Conservation (phyloP, 2,888 invertebrate genomes). For the Tenthredo distinguenda region DNA sequence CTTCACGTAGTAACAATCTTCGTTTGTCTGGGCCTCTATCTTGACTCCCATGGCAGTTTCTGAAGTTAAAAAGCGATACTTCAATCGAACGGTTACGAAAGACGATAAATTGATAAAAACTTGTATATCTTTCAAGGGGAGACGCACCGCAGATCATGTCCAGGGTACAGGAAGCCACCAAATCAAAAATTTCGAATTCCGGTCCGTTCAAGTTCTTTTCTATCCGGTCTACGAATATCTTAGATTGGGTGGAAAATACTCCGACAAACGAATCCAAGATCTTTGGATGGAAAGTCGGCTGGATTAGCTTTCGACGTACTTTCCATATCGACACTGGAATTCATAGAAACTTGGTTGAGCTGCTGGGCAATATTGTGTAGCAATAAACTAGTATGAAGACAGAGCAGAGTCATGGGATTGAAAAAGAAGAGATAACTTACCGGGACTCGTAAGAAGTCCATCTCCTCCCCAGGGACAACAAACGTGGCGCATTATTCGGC, state of each 20-base stretch:
- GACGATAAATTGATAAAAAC: neutral
- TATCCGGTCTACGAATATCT: constrained; percentile 79
- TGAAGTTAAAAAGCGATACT: constrained; percentile 67
- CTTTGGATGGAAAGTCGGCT: neutral
- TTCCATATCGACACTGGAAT: neutral
- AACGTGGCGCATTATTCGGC: neutral
- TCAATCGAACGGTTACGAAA: neutral
- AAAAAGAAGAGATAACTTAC: neutral
- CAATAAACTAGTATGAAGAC: neutral
- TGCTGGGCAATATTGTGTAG: neutral
- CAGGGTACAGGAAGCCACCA: constrained; percentile 81
- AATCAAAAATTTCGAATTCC: constrained; percentile 80
- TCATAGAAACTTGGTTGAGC: neutral
- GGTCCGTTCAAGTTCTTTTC: constrained; percentile 73
- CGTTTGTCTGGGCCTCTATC: neutral
- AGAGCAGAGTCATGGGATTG: neutral
- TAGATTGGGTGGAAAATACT: constrained; percentile 82
- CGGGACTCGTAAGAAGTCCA: neutral
- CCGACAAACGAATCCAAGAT: constrained; percentile 74
- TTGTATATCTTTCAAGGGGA: constrained; percentile 51
- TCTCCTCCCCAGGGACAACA: neutral
- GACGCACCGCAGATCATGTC: constrained; percentile 83
- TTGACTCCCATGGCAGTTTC: constrained; percentile 88
- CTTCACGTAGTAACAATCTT: constrained; percentile 79
- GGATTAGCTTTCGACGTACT: neutral